These are phyloP conservation scores for Grammomys surdaster DNA, from an alignment of 2,113 vertebrate species.

Conservation along the genomic window DNA sequence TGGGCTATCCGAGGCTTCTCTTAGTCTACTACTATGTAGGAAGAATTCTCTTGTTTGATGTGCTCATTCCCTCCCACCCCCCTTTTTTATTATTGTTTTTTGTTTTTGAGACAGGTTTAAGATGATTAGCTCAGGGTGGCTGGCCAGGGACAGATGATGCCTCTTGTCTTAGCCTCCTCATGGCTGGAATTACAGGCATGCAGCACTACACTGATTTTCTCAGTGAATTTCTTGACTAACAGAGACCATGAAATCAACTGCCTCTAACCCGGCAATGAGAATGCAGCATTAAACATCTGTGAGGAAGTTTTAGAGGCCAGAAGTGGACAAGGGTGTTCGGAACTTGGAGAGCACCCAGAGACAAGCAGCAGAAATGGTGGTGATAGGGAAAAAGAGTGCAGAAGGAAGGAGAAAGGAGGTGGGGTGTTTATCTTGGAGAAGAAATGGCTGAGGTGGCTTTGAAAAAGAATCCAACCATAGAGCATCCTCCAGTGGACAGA, in stretches of 20 bases:
- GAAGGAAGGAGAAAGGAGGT: conserved; percentile 65
- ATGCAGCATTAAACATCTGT: no score
- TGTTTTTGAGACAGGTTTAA: not conserved
- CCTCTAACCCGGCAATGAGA: not conserved
- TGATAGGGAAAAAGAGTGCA: not conserved
- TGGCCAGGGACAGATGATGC: not conserved
- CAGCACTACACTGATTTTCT: no score
- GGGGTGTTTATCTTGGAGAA: conserved; percentile 70
- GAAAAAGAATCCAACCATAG: conserved; percentile 25
- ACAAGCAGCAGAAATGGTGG: not conserved
- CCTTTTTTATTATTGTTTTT: accelerated
- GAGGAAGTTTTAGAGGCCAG: not conserved
- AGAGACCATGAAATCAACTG: not conserved
- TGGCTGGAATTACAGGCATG: not conserved
- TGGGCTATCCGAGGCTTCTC: not conserved
- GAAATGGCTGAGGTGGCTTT: conserved; percentile 43
- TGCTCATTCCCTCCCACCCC: not conserved
- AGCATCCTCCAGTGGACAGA: not conserved
- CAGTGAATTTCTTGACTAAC: not conserved
- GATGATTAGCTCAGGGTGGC: not conserved
- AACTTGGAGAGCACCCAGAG: conserved; percentile 32
- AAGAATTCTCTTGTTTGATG: not conserved
- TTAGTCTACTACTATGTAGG: not conserved
- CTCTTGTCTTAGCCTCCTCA: no score
- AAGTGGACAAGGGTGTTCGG: not conserved